Percentiles rank a stretch among this genome's conserved stretches.
These are phyloP conservation scores for Trissolcus japonicus DNA, from an alignment of 2,888 invertebrate species.

Conservation along the genomic window DNA sequence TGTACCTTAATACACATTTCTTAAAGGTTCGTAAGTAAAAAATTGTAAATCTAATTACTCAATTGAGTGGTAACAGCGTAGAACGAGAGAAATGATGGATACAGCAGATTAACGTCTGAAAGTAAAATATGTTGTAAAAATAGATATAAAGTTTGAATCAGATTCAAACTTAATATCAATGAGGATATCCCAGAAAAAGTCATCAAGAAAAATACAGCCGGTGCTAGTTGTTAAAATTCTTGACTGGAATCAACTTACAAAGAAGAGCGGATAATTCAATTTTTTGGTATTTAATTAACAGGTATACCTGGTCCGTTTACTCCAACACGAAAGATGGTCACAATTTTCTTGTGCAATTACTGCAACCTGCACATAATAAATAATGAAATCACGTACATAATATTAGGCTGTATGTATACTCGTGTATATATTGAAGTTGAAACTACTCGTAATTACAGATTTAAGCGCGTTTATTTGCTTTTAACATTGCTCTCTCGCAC, in stretches of 20 bases:
- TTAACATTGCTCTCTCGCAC: slow-evolving; percentile 1
- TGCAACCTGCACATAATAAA: slow-evolving; percentile 18
- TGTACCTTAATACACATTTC: too few species aligned
- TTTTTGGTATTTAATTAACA: slow-evolving; percentile 35
- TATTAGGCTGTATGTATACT: slow-evolving; percentile 10
- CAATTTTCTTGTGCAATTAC: slow-evolving; percentile 42
- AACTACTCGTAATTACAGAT: slow-evolving; percentile 36
- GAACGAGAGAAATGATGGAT: slow-evolving; percentile 20
- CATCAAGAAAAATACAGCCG: too few species aligned
- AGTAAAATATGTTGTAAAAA: slow-evolving; percentile 10
- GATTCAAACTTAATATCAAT: background rate
- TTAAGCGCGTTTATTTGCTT: slow-evolving; percentile 23
- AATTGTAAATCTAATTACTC: slow-evolving; percentile 39
- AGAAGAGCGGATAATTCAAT: too few species aligned
- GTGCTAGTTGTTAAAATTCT: too few species aligned
- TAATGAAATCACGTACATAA: slow-evolving; percentile 36
- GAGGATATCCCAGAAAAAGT: background rate
- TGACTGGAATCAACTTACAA: too few species aligned
- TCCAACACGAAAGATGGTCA: slow-evolving; percentile 38
- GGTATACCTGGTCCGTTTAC: slow-evolving; percentile 24
- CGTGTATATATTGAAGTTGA: slow-evolving; percentile 14
- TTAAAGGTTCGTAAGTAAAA: slow-evolving; percentile 27
- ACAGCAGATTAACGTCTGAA: slow-evolving; percentile 33
- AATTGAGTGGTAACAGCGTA: slow-evolving; percentile 32
- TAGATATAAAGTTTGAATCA: background rate